phyloP scores from a whole-genome alignment of 2,113 vertebrate species.

The Rynchops niger region DNA sequence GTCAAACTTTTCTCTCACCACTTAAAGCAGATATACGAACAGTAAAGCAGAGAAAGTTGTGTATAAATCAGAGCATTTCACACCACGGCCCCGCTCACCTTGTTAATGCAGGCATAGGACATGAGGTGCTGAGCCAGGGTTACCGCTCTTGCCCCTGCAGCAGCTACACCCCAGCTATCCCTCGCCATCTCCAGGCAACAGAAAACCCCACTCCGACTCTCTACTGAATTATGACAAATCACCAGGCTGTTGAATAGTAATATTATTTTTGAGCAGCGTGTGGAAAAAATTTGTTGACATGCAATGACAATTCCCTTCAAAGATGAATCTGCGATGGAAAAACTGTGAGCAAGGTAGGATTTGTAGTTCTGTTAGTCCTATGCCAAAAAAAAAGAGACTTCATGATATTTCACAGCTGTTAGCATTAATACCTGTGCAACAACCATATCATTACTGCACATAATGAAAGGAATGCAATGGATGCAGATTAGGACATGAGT shows the following conservation, averaged over 20 bases:
- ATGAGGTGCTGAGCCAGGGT: not conserved
- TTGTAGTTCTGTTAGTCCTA: not conserved
- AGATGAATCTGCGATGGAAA: not conserved
- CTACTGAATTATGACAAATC: not conserved
- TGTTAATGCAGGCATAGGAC: fast-evolving
- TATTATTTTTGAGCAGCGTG: not conserved
- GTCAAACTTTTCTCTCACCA: not conserved
- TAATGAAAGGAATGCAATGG: not conserved
- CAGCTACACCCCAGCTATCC: not conserved
- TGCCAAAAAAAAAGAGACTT: not conserved
- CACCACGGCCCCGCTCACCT: not conserved
- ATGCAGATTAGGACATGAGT: not conserved
- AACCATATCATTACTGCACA: fast-evolving
- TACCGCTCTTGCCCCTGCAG: not conserved
- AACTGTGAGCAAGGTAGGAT: not conserved
- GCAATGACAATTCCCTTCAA: not conserved
- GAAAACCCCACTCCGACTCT: not conserved
- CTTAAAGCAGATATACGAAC: not conserved
- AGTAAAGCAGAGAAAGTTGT: not conserved
- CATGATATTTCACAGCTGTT: not conserved
- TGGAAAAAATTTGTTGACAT: not conserved
- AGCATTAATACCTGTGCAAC: not conserved
- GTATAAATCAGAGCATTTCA: not conserved
- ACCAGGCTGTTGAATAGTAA: not conserved
- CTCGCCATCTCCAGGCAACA: not conserved